These are phyloP conservation scores for Labeo catla DNA, from an alignment of 2,113 vertebrate genomes.

Conservation along the genomic window DNA sequence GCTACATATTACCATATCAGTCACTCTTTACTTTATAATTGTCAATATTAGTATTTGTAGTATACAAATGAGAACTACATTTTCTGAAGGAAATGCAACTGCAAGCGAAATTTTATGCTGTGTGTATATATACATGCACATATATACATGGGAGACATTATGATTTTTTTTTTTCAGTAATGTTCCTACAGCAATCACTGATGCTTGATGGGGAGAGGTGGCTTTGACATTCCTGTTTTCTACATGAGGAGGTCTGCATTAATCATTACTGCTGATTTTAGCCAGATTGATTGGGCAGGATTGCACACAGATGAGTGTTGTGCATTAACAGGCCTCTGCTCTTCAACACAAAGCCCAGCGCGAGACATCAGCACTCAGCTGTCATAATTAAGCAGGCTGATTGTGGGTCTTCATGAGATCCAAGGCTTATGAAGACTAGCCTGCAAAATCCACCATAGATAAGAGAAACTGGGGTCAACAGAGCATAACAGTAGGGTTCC, in stretches of 20 bases:
- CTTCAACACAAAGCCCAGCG: conserved; percentile 8
- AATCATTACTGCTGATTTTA: conserved; percentile 43
- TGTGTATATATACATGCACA: too few relatives aligned
- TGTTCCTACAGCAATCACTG: background rate
- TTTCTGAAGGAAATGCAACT: background rate
- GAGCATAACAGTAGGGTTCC: background rate
- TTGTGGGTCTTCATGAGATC: background rate
- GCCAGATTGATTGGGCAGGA: conserved; percentile 35
- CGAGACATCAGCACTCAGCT: conserved; percentile 9
- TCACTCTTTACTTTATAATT: background rate
- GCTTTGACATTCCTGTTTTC: conserved; percentile 19
- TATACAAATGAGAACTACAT: background rate
- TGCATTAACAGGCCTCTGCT: background rate
- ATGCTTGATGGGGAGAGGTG: conserved; percentile 8
- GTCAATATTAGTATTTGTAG: background rate
- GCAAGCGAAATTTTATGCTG: background rate
- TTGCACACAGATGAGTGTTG: conserved; percentile 9
- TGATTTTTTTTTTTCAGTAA: background rate
- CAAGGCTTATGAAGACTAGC: background rate
- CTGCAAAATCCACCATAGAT: background rate
- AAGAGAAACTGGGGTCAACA: background rate
- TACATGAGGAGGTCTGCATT: conserved; percentile 4
- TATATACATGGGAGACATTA: background rate
- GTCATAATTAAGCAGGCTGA: conserved; percentile 10
- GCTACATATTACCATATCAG: background rate